Conservation (phyloP, 2,888 invertebrate species). For the Metopia argyrocephala region DNA sequence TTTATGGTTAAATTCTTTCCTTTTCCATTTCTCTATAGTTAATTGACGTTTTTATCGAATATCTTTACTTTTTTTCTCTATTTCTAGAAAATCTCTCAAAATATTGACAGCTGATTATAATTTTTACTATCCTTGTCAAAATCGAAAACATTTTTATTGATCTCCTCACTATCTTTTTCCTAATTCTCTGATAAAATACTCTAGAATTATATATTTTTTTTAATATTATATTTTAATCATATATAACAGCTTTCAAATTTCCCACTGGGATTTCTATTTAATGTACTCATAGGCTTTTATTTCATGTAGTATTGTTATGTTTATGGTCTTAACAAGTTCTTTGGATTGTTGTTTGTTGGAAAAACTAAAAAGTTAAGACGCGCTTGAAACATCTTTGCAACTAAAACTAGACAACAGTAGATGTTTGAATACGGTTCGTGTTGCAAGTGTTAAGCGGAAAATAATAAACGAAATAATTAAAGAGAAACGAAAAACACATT, state of each 20-base stretch:
- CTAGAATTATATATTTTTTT: neutral
- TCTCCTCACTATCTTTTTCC: too few species aligned
- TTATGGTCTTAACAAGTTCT: conserved; percentile 57
- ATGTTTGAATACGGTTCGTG: conserved; percentile 72
- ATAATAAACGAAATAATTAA: conserved; percentile 1
- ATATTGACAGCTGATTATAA: too few species aligned
- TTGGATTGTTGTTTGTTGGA: conserved; percentile 26
- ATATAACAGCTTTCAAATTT: neutral
- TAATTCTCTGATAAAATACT: too few species aligned
- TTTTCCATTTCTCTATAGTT: too few species aligned
- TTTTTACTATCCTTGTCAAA: too few species aligned
- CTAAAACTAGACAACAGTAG: conserved; percentile 68
- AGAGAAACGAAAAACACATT: conserved; percentile 29
- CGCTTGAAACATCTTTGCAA: conserved; percentile 60
- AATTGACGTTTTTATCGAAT: too few species aligned
- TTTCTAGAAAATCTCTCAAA: too few species aligned
- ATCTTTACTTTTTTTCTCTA: too few species aligned
- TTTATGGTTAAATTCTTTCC: too few species aligned
- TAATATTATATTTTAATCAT: neutral
- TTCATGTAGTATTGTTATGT: conserved; percentile 19
- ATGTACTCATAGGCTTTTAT: conserved; percentile 31
- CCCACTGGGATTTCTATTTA: conserved; percentile 18
- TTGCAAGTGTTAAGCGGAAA: conserved; percentile 67
- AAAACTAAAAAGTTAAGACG: conserved; percentile 43
- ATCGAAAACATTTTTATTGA: too few species aligned